Base-by-base conservation (phyloP, 2,888 invertebrate genomes). In the Orthosia incerta region DNA sequence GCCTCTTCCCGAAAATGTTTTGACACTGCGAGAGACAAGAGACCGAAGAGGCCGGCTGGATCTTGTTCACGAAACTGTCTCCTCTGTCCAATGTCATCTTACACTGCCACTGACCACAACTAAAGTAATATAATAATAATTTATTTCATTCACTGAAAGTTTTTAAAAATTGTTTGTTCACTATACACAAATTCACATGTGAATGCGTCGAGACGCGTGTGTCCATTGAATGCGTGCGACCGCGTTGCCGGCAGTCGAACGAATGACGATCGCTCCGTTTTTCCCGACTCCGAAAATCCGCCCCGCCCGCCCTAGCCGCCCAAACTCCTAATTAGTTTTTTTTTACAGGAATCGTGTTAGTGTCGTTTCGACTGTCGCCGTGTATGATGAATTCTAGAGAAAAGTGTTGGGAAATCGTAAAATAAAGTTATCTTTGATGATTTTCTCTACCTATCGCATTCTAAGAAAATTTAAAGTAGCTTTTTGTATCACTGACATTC, bases 1-100 rank as follows among this genome's bases (percentile, higher is more conserved):
- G 95, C 87, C 97, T 96, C 85, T 97, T 97, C 74, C 97, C 97
- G 90, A 97, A 97, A 91, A 97, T 97, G 93, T 97, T 97, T 93
- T 97, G 97, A 89, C 95, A 97, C 94, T 96, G 96, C 78, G 96
- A 96, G 87, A 96, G 92, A 83, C 96, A 96, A 76, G 96, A 96
- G 73, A 96, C 96, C 39, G 96, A 96, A 55, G 96, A 91, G 11
- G 96, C 96, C 79, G 96, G 95, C 89, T 96, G 96, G 79, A 96
- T 96, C 88, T 96, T 96, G 80, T 93, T 95, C 83, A 94, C 92
- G 79, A 96, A 94, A 92, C 93, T 95, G 78, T 96, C 95, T 88
- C 93, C 93, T 87, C 94, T 91, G 91, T 96, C 96, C 92, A 96
- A 92, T 88, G 96, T 96, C 96, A 96, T 96, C 81, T 89, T 94